Conservation (phyloP, 2,888 invertebrate species). For the Dolichopus griseipennis region DNA sequence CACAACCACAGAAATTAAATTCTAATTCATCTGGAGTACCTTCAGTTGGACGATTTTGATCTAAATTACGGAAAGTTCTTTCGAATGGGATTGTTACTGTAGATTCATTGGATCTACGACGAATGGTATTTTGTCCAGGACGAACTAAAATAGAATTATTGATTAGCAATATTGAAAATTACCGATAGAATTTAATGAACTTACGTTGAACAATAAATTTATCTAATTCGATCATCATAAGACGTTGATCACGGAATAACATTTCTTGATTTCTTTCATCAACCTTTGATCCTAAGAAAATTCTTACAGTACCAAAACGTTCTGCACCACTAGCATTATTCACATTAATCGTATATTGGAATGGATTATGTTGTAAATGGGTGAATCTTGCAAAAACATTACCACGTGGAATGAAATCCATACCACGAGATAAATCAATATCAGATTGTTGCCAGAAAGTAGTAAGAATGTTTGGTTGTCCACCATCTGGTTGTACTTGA, state of each 20-base stretch:
- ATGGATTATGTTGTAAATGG: constrained; percentile 63
- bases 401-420: constrained; percentile 68
- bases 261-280: constrained; percentile 53
- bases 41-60: constrained; percentile 47
- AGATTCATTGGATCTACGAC: constrained; percentile 55
- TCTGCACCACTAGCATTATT: constrained; percentile 46
- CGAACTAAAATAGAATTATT: constrained; percentile 46
- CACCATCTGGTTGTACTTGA: constrained; percentile 45
- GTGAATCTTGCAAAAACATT: constrained; percentile 56
- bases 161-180: background rate
- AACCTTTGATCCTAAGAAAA: constrained; percentile 52
- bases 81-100: constrained; percentile 72
- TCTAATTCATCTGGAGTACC: constrained; percentile 43
- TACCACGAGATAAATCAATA: constrained; percentile 62
- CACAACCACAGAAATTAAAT: constrained; percentile 75
- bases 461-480: constrained; percentile 47
- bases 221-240: constrained; percentile 55
- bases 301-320: constrained; percentile 51
- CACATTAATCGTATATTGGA: constrained; percentile 53
- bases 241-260: constrained; percentile 48
- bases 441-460: constrained; percentile 70
- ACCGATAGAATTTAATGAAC: constrained; percentile 27
- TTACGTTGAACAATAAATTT: constrained; percentile 51
- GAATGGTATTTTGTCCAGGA: constrained; percentile 55
- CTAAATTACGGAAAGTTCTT: constrained; percentile 61